Evolutionary conservation across 2,797 vertebrate species (phyloP).

Genomic region (Artibeus lituratus): DNA sequence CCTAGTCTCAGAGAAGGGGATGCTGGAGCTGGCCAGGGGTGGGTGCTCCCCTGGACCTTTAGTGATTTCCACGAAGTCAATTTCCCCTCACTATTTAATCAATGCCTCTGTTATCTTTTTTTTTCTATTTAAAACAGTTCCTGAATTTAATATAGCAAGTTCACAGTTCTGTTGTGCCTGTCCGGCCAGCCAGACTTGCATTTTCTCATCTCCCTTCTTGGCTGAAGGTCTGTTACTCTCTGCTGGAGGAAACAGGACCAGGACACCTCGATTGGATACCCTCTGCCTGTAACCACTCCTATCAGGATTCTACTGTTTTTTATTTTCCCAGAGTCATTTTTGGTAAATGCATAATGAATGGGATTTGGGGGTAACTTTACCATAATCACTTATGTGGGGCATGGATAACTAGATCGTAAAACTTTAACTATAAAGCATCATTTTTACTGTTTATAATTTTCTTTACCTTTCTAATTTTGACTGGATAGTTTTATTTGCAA

Average conservation of each 20-base stretch:
- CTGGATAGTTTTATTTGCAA: neutral
- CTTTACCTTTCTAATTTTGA: neutral
- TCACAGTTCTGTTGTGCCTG: neutral
- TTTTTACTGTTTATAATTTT: neutral
- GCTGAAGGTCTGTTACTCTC: neutral
- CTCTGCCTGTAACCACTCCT: neutral
- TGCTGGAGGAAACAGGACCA: neutral
- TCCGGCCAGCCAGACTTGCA: neutral
- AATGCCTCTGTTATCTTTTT: neutral
- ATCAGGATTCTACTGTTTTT: neutral
- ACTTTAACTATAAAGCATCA: neutral
- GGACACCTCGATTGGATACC: neutral
- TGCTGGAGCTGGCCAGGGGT: fast-evolving
- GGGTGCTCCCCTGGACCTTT: neutral
- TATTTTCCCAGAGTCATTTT: neutral
- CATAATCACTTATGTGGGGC: neutral
- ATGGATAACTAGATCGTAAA: neutral
- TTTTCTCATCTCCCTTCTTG: neutral
- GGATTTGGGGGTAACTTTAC: neutral
- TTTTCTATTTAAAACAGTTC: neutral
- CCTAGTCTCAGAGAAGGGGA: neutral
- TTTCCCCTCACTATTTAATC: neutral
- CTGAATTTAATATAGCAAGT: neutral
- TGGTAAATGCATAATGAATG: neutral
- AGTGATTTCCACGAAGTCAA: neutral